Evolutionary conservation across 2,797 vertebrate genomes (phyloP).

Genomic region (Fistularia commersonii): DNA sequence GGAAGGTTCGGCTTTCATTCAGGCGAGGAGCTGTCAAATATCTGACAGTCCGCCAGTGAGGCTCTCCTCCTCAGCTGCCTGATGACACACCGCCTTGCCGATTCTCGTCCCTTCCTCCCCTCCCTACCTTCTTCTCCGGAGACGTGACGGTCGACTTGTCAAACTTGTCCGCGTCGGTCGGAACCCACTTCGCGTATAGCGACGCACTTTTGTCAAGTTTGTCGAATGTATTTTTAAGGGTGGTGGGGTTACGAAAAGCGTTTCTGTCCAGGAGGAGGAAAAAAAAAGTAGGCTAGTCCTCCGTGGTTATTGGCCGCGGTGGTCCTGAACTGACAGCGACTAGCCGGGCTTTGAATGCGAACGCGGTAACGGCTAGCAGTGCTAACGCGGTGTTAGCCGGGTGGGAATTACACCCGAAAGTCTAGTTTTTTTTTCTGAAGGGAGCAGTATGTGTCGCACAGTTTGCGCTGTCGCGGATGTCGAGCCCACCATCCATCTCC

Average conservation of each 20-base stretch:
- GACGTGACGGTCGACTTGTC: slow-evolving; percentile 12
- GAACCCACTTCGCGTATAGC: too few species aligned
- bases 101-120: too few species aligned
- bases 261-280: too few species aligned
- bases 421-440: slow-evolving; percentile 31
- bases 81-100: slow-evolving; percentile 58
- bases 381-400: background rate
- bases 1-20: slow-evolving; percentile 24
- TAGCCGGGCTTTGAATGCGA: background rate
- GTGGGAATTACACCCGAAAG: too few species aligned
- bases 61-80: slow-evolving; percentile 65
- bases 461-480: too few species aligned
- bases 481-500: slow-evolving; percentile 58
- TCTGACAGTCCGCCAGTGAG: slow-evolving; percentile 48
- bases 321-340: slow-evolving; percentile 81
- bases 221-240: too few species aligned
- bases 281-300: too few species aligned
- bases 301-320: slow-evolving; percentile 38
- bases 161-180: slow-evolving; percentile 31
- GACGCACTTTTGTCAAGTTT: too few species aligned
- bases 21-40: slow-evolving; percentile 61
- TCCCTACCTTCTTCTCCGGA: slow-evolving; percentile 22
- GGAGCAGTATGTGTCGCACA: too few species aligned
- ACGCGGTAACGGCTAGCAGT: background rate
- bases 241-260: too few species aligned